These are phyloP conservation scores for Eidolon dupreanum DNA, from an alignment of 2,797 vertebrate genomes.

Conservation along the genomic window DNA sequence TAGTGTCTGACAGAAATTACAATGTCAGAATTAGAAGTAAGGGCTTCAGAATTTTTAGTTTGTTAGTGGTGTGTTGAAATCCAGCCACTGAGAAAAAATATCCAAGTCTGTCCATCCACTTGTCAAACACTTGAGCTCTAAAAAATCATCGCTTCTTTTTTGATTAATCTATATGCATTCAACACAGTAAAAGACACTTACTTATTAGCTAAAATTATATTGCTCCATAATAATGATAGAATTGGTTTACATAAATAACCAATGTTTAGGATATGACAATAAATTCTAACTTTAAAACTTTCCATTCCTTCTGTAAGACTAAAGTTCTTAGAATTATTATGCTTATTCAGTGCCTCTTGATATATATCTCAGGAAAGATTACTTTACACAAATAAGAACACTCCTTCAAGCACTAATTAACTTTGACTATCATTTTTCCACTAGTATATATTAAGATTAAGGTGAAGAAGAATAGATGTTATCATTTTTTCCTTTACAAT, in stretches of 20 bases:
- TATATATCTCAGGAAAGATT: not conserved
- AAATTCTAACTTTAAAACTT: not conserved
- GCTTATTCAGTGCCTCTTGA: not conserved
- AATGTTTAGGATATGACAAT: not conserved
- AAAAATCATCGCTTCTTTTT: not conserved
- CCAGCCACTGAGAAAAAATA: not conserved
- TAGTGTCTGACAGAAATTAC: constrained; percentile 5
- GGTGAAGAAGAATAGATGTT: not conserved
- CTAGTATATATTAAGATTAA: not conserved
- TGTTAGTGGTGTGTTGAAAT: not conserved
- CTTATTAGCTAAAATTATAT: not conserved
- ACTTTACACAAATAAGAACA: constrained; percentile 17
- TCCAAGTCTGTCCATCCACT: not conserved
- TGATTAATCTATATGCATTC: not conserved
- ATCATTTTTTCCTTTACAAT: not conserved
- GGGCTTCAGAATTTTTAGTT: not conserved
- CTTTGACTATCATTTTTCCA: not conserved
- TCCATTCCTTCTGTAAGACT: not conserved
- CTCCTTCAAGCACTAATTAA: not conserved
- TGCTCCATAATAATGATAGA: not conserved
- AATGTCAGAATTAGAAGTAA: not conserved
- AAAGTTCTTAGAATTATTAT: not conserved
- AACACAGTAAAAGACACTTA: not conserved
- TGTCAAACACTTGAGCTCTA: not conserved
- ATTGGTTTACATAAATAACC: not conserved